Conservation (phyloP, 2,113 vertebrate genomes). For the Dissostichus mawsoni region DNA sequence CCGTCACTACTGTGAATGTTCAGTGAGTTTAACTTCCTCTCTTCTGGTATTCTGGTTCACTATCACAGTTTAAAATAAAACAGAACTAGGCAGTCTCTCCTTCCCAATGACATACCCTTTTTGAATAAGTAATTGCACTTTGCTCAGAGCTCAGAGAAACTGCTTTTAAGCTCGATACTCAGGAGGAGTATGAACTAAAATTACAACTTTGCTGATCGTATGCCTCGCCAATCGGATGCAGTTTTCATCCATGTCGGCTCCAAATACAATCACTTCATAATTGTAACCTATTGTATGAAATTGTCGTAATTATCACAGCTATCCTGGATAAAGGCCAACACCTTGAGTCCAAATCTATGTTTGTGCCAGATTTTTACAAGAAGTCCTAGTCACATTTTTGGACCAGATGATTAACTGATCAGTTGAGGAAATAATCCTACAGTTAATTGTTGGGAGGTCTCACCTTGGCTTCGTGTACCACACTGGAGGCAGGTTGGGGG, state of each 20-base stretch:
- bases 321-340: too few species aligned
- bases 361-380: too few species aligned
- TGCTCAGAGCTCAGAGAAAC: not conserved
- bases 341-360: not conserved
- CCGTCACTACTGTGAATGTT: not conserved
- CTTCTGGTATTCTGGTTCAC: slow-evolving; percentile 10
- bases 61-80: slow-evolving; percentile 20
- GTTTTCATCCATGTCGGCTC: too few species aligned
- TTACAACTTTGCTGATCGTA: too few species aligned
- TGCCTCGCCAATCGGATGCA: too few species aligned
- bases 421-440: not conserved
- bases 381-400: not conserved
- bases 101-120: slow-evolving; percentile 14
- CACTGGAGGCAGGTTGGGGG: slow-evolving; percentile 88
- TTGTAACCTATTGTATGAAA: too few species aligned
- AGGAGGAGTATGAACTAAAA: not conserved
- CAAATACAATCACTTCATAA: too few species aligned
- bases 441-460: not conserved
- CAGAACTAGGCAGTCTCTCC: slow-evolving; percentile 17
- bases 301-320: too few species aligned
- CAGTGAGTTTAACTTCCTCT: slow-evolving; percentile 6
- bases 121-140: slow-evolving; percentile 44
- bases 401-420: not conserved
- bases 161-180: not conserved
- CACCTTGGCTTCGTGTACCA: slow-evolving; percentile 91